Percentiles rank a stretch among this genome's conserved stretches.
phyloP scores from a whole-genome alignment of 2,797 vertebrate species.

The Ciconia nigra region DNA sequence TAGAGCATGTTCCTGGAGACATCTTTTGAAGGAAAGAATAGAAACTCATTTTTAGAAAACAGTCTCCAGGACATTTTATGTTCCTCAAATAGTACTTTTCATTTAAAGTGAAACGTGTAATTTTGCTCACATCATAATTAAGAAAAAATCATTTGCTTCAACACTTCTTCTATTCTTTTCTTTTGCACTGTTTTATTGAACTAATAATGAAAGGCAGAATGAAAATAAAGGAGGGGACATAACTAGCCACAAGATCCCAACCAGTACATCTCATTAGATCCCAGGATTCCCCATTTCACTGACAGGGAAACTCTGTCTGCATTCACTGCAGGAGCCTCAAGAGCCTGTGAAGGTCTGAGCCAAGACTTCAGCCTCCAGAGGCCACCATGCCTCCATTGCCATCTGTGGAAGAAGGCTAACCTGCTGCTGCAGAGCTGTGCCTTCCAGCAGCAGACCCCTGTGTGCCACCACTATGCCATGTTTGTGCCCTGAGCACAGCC shows the following conservation, averaged over 20 bases:
- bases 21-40: not conserved
- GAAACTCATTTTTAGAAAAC: not conserved
- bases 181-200: not conserved
- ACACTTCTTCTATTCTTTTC: not conserved
- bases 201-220: not conserved
- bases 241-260: not conserved
- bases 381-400: not conserved
- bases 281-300: not conserved
- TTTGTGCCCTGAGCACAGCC: rapidly evolving
- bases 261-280: not conserved
- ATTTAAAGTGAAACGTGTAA: not conserved
- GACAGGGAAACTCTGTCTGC: not conserved
- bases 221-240: not conserved
- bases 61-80: not conserved
- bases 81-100: not conserved
- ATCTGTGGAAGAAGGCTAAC: not conserved
- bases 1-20: not conserved
- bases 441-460: not conserved
- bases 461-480: rapidly evolving
- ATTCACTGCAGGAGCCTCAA: not conserved
- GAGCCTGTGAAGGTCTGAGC: not conserved
- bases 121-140: not conserved
- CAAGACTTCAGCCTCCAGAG: not conserved
- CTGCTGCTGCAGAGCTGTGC: not conserved
- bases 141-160: not conserved